These are phyloP conservation scores for Paramormyrops hopkinsi DNA, from an alignment of 2,797 vertebrate species.

Conservation along the genomic window DNA sequence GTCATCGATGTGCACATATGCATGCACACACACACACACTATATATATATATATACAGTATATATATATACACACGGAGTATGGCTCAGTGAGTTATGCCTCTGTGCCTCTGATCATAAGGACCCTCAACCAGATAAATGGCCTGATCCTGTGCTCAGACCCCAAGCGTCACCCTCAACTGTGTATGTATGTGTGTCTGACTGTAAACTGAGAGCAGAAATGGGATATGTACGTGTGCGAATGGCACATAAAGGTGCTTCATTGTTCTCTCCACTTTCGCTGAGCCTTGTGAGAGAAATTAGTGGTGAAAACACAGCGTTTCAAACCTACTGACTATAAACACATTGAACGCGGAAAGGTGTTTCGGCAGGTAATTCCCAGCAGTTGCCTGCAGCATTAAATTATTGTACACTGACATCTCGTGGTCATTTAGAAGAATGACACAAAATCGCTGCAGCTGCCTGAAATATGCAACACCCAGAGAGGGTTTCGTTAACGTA, in stretches of 20 bases:
- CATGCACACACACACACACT: no score
- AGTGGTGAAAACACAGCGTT: neutral
- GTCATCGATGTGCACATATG: no score
- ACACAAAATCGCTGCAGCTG: neutral
- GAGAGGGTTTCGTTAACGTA: neutral
- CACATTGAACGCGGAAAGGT: neutral
- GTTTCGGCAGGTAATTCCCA: neutral
- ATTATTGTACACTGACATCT: neutral
- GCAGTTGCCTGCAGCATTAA: neutral
- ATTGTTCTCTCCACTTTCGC: neutral
- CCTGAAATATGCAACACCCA: neutral
- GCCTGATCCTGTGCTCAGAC: no score
- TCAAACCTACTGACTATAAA: neutral
- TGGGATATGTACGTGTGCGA: neutral
- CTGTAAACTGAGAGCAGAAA: no score
- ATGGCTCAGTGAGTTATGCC: no score
- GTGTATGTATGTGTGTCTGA: neutral
- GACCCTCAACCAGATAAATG: neutral
- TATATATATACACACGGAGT: no score
- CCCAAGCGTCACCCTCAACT: neutral
- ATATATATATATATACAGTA: no score
- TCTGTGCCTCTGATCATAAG: neutral
- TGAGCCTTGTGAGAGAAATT: neutral
- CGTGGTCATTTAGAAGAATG: neutral
- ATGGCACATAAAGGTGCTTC: neutral